Percentiles rank a stretch among this genome's conserved stretches.
These are phyloP conservation scores for Aptenodytes patagonicus DNA, from an alignment of 2,113 vertebrate species.

Conservation along the genomic window DNA sequence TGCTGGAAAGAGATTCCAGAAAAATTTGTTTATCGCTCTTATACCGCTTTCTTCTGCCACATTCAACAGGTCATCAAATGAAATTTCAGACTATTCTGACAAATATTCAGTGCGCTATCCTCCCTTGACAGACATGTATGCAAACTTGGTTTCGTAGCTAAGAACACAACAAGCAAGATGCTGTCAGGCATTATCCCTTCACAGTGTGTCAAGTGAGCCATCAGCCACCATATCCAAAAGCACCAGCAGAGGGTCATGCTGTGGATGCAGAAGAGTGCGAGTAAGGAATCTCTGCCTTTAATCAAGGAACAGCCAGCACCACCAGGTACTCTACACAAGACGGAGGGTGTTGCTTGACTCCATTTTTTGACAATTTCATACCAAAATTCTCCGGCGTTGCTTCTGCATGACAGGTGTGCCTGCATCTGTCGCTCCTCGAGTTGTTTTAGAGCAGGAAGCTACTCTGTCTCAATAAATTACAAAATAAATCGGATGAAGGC, in stretches of 20 bases:
- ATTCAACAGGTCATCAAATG: background rate
- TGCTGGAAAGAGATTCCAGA: background rate
- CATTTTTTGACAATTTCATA: background rate
- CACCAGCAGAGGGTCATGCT: background rate
- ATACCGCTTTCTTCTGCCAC: background rate
- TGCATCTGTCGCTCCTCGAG: background rate
- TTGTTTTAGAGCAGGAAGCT: background rate
- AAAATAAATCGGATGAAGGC: background rate
- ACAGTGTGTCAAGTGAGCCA: background rate
- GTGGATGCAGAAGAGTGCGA: background rate
- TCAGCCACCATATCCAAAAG: background rate
- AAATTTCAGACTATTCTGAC: background rate
- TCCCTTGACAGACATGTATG: background rate
- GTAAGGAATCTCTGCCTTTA: background rate
- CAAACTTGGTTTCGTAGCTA: background rate
- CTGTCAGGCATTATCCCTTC: background rate
- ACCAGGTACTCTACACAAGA: background rate
- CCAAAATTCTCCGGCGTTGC: background rate
- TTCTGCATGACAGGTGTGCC: background rate
- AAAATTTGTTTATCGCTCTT: background rate
- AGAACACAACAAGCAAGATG: background rate
- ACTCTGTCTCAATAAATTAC: background rate
- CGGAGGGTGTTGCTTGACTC: background rate
- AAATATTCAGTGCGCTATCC: background rate
- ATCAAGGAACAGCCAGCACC: background rate